These are phyloP conservation scores for Eumacrocentrus americanus DNA, from an alignment of 2,888 invertebrate species.

Conservation along the genomic window DNA sequence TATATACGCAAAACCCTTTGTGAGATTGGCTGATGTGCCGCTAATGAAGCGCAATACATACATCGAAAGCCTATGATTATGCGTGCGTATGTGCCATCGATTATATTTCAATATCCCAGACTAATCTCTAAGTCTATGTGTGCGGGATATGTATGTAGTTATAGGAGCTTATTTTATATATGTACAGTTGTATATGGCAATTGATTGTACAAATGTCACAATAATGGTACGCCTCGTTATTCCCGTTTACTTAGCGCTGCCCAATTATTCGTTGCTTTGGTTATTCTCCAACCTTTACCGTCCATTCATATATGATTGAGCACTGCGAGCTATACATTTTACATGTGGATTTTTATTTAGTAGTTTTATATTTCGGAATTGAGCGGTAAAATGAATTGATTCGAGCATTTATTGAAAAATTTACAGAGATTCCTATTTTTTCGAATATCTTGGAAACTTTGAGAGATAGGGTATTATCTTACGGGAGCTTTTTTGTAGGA, in stretches of 20 bases:
- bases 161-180: too few species aligned
- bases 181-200: too few species aligned
- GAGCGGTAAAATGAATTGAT: too few species aligned
- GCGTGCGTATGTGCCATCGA: constrained; percentile 12
- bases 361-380: too few species aligned
- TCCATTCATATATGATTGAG: neutral
- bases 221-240: constrained; percentile 11
- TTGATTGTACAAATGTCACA: neutral
- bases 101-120: constrained; percentile 6
- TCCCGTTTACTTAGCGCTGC: neutral
- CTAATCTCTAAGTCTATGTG: neutral
- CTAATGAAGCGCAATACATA: constrained; percentile 1
- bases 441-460: too few species aligned
- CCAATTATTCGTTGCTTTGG: neutral
- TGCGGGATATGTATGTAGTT: too few species aligned
- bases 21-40: neutral
- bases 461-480: too few species aligned
- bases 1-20: constrained; percentile 3
- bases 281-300: neutral
- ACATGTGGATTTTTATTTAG: too few species aligned
- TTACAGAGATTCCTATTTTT: too few species aligned
- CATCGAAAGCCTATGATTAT: constrained; percentile 11
- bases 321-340: neutral
- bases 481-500: too few species aligned
- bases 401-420: too few species aligned